Evolutionary conservation across 2,113 vertebrate species (phyloP).

Genomic region (Solea solea): DNA sequence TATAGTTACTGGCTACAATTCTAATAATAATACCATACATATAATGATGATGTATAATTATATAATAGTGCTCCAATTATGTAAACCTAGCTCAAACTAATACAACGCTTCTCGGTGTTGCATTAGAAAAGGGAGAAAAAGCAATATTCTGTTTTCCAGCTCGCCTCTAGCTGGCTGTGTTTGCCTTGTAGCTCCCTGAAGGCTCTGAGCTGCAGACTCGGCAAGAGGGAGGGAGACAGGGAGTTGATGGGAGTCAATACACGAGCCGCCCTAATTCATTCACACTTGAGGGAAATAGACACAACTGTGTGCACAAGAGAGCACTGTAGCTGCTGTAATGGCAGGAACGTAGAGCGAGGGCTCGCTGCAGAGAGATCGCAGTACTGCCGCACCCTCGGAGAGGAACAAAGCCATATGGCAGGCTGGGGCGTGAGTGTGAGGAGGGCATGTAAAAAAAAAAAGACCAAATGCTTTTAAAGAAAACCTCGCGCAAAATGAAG

Average conservation of each 20-base stretch:
- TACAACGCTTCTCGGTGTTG: neutral
- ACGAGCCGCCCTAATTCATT: conserved; percentile 21
- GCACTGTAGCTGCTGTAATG: conserved; percentile 5
- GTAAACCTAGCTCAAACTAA: neutral
- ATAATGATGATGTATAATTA: neutral
- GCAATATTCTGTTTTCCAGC: neutral
- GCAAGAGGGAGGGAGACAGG: neutral
- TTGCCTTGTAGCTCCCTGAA: conserved; percentile 23
- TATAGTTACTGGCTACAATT: neutral
- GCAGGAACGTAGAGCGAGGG: neutral
- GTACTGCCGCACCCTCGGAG: neutral
- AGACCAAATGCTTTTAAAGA: neutral
- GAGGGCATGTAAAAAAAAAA: neutral
- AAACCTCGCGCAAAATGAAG: neutral
- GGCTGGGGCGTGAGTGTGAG: neutral
- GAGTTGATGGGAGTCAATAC: conserved; percentile 43
- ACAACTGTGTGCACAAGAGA: conserved; percentile 1
- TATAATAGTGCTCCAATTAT: no score
- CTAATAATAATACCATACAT: no score
- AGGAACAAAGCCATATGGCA: neutral
- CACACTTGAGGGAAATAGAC: conserved; percentile 5
- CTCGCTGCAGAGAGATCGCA: neutral
- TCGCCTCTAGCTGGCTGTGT: conserved; percentile 15
- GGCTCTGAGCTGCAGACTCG: conserved; percentile 8
- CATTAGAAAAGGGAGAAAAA: neutral